These are phyloP conservation scores for Rachycentron canadum DNA, from an alignment of 2,797 vertebrate genomes.

Conservation along the genomic window DNA sequence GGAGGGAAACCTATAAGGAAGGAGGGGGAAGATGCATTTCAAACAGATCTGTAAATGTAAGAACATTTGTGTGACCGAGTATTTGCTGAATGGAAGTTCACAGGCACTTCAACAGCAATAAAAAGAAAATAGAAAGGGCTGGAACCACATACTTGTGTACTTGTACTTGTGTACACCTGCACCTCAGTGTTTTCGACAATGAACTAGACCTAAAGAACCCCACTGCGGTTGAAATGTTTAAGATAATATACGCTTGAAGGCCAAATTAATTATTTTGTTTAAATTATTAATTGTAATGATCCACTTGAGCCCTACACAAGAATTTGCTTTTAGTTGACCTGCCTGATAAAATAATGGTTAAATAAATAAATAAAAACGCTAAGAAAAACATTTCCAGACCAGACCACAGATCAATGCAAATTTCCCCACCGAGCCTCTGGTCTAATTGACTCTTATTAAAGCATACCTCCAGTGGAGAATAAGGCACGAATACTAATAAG, in stretches of 20 bases:
- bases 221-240: not conserved
- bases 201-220: not conserved
- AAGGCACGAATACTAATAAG: constrained; percentile 69
- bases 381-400: constrained; percentile 66
- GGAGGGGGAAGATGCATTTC: constrained; percentile 29
- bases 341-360: constrained; percentile 63
- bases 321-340: constrained; percentile 53
- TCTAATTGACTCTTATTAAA: constrained; percentile 76
- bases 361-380: constrained; percentile 65
- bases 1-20: constrained; percentile 84
- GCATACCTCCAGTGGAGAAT: constrained; percentile 39
- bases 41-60: constrained; percentile 53
- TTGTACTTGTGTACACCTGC: constrained; percentile 10
- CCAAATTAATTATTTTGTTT: constrained; percentile 17
- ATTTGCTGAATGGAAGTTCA: constrained; percentile 44
- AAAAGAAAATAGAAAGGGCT: not conserved
- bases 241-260: not conserved
- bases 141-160: not conserved
- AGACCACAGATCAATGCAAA: constrained; percentile 72
- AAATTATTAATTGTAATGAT: constrained; percentile 39
- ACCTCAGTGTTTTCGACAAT: not conserved
- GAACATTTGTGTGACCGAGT: constrained; percentile 48
- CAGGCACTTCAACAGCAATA: constrained; percentile 41
- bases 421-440: constrained; percentile 57
- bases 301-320: constrained; percentile 16